A percentile compares a stretch with the other conserved stretches of the same genome.
phyloP scores from a whole-genome alignment of 2,888 invertebrate species.

The Griposia aprilina region DNA sequence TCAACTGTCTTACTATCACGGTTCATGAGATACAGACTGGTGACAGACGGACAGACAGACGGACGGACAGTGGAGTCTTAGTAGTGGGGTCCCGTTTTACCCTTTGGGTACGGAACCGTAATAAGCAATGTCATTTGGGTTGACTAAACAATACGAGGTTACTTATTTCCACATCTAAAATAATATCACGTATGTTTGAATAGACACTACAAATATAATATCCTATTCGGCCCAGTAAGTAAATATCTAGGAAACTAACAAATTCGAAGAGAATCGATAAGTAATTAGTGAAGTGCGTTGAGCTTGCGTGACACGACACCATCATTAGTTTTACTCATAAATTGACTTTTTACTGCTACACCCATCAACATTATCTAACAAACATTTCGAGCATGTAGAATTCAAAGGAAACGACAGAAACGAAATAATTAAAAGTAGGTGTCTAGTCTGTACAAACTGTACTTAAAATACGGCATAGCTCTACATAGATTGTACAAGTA shows the following conservation, averaged over 20 bases:
- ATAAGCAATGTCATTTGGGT: neutral
- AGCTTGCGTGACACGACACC: conserved; percentile 42
- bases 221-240: neutral
- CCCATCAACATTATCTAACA: conserved; percentile 54
- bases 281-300: conserved; percentile 43
- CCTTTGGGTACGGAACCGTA: too few relatives aligned
- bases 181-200: conserved; percentile 20
- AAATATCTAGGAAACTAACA: conserved; percentile 21
- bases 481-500: neutral
- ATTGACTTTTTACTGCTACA: conserved; percentile 49
- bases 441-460: neutral
- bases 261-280: conserved; percentile 37
- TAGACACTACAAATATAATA: conserved; percentile 29
- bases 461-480: neutral
- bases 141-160: neutral
- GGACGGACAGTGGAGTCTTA: too few relatives aligned
- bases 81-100: too few relatives aligned
- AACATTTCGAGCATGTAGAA: conserved; percentile 24
- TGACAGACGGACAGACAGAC: too few relatives aligned
- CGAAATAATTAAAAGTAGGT: neutral
- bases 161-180: neutral
- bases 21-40: too few relatives aligned
- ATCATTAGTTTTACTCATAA: conserved; percentile 38
- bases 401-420: neutral
- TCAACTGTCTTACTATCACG: too few relatives aligned